A percentile compares a stretch with the other conserved stretches of the same genome.
These are phyloP conservation scores for Pristis pectinata DNA, from an alignment of 2,797 vertebrate genomes.

Conservation along the genomic window DNA sequence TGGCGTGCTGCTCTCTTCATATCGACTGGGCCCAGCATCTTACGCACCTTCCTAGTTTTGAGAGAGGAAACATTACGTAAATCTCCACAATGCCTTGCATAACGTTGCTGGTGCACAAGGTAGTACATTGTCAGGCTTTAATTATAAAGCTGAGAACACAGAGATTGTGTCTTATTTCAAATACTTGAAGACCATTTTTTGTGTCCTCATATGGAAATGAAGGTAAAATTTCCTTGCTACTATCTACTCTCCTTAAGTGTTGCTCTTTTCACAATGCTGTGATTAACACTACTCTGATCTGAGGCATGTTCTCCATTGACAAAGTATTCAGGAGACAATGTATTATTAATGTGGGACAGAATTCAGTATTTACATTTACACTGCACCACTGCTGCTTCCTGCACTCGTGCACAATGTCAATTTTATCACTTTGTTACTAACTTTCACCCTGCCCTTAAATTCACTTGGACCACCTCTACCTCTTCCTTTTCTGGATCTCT, in stretches of 20 bases:
- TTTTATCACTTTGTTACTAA: too few species aligned
- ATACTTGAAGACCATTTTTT: neutral
- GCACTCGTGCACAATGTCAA: too few species aligned
- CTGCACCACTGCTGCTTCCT: too few species aligned
- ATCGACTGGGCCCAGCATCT: conserved; percentile 10
- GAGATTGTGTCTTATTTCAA: neutral
- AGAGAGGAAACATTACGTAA: neutral
- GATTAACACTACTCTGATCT: neutral
- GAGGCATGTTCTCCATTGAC: neutral
- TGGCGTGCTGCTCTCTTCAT: conserved; percentile 25
- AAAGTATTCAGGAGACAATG: neutral
- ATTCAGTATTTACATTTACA: neutral
- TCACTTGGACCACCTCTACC: too few species aligned
- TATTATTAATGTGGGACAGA: neutral
- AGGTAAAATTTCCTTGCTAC: neutral
- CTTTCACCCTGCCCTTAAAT: too few species aligned
- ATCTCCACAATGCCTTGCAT: too few species aligned
- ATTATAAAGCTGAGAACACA: neutral
- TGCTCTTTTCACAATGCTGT: neutral
- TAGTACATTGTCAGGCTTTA: neutral
- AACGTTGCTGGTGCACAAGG: neutral
- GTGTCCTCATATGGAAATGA: neutral
- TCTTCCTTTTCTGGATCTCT: too few species aligned
- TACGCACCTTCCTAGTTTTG: conserved; percentile 19
- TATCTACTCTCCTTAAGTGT: neutral